phyloP scores from a whole-genome alignment of 2,113 vertebrate species.

The Delphinapterus leucas region DNA sequence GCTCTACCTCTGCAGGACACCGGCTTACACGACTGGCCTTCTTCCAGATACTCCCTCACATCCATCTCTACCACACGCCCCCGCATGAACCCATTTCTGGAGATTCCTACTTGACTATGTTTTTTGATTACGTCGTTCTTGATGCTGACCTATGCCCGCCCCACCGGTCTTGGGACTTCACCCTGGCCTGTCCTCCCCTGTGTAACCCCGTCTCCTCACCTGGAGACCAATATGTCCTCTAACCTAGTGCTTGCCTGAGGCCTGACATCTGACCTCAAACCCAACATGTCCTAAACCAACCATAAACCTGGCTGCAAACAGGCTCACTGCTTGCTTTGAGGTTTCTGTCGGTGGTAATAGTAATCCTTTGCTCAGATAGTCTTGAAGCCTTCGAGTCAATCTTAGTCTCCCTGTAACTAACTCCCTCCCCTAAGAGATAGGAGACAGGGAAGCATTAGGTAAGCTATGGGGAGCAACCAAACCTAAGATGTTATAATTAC shows the following conservation, averaged over 20 bases:
- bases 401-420: not conserved
- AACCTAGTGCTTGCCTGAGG: not conserved
- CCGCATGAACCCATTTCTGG: not conserved
- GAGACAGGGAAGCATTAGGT: not conserved
- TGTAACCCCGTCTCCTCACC: rapidly evolving
- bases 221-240: not conserved
- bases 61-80: rapidly evolving
- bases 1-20: rapidly evolving
- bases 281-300: not conserved
- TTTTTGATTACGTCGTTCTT: not conserved
- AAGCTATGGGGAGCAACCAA: rapidly evolving
- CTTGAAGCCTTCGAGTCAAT: not conserved
- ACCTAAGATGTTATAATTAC: not conserved
- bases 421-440: no score
- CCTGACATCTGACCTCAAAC: not conserved
- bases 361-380: not conserved
- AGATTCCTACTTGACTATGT: not conserved
- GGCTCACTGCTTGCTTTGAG: not conserved
- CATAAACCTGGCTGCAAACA: not conserved
- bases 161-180: not conserved
- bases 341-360: not conserved
- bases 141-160: not conserved
- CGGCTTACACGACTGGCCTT: not conserved
- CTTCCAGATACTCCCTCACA: no score
- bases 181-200: not conserved